Evolutionary conservation across 2,888 invertebrate genomes (phyloP).

Genomic region (Drosophila paramelanica): DNA sequence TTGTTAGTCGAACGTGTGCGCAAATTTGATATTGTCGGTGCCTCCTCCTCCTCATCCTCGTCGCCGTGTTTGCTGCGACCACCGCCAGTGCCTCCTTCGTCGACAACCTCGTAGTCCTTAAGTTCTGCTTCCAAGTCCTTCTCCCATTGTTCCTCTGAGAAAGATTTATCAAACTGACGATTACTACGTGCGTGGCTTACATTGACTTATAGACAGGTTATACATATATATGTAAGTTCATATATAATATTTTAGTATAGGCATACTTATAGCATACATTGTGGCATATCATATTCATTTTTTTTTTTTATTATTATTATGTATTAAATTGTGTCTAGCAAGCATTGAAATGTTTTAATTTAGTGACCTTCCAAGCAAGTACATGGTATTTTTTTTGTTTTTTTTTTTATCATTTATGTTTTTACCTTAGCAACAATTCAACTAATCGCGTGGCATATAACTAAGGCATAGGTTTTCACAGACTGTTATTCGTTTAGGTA

Average conservation of each 20-base stretch:
- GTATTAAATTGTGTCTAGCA: slow-evolving; percentile 57
- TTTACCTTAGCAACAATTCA: slow-evolving; percentile 44
- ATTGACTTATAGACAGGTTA: slow-evolving; percentile 15
- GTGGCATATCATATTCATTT: slow-evolving; percentile 42
- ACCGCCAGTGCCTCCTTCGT: slow-evolving; percentile 84
- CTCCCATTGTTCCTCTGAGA: slow-evolving; percentile 95
- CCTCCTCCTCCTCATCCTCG: slow-evolving; percentile 71
- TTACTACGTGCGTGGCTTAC: slow-evolving; percentile 73
- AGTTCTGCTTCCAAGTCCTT: slow-evolving; percentile 97
- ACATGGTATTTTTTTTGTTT: slow-evolving; percentile 45
- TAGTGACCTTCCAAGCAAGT: slow-evolving; percentile 71
- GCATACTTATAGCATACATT: slow-evolving; percentile 52
- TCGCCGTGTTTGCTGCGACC: slow-evolving; percentile 31
- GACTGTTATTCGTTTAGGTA: slow-evolving; percentile 82
- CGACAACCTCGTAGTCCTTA: slow-evolving; percentile 96
- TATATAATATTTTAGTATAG: slow-evolving; percentile 27
- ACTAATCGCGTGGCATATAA: slow-evolving; percentile 65
- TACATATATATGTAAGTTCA: slow-evolving; percentile 32
- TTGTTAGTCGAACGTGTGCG: slow-evolving; percentile 84
- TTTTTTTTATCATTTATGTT: slow-evolving; percentile 23
- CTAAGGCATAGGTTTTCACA: slow-evolving; percentile 81
- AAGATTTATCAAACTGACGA: slow-evolving; percentile 41
- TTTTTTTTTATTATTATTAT: slow-evolving; percentile 17
- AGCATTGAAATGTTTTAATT: slow-evolving; percentile 51
- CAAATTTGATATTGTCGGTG: slow-evolving; percentile 84